Evolutionary conservation across 2,113 vertebrate genomes (phyloP).

Genomic region (Thymallus thymallus): DNA sequence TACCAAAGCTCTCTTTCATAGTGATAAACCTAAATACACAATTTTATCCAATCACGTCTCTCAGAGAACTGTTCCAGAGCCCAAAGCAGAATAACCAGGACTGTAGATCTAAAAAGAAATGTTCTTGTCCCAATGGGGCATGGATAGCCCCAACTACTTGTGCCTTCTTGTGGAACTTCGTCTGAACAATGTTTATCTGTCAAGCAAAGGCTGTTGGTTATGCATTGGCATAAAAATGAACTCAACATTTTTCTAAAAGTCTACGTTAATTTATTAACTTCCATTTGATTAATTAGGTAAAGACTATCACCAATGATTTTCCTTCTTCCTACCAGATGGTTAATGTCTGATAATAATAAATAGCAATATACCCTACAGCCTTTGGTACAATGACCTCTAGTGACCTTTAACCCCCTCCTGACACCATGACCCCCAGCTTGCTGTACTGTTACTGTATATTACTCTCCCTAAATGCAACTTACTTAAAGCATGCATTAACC

Average conservation of each 20-base stretch:
- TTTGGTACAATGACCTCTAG: constrained; percentile 59
- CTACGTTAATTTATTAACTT: constrained; percentile 46
- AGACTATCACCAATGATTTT: constrained; percentile 34
- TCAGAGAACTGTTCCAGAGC: background rate
- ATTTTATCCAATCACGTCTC: background rate
- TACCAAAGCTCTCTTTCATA: too few relatives aligned
- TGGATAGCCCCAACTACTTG: constrained; percentile 20
- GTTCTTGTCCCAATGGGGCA: constrained; percentile 24
- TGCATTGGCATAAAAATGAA: constrained; percentile 43
- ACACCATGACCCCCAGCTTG: constrained; percentile 75
- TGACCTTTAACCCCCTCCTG: constrained; percentile 47
- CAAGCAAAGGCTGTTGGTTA: constrained; percentile 82
- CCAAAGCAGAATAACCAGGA: constrained; percentile 24
- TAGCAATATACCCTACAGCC: constrained; percentile 64
- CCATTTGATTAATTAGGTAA: constrained; percentile 41
- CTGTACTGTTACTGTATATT: constrained; percentile 83
- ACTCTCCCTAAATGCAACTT: constrained; percentile 99
- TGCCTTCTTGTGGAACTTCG: constrained; percentile 84
- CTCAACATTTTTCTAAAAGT: constrained; percentile 39
- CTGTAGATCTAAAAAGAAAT: constrained; percentile 39
- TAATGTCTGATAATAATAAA: constrained; percentile 31
- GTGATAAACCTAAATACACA: background rate
- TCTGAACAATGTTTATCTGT: constrained; percentile 64
- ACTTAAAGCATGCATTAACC: constrained; percentile 93
- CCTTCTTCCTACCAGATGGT: constrained; percentile 23